Evolutionary conservation across 2,797 vertebrate species (phyloP), one percentile per base, ranked within the genome.

Genomic region (Benthosema pterotum): DNA sequence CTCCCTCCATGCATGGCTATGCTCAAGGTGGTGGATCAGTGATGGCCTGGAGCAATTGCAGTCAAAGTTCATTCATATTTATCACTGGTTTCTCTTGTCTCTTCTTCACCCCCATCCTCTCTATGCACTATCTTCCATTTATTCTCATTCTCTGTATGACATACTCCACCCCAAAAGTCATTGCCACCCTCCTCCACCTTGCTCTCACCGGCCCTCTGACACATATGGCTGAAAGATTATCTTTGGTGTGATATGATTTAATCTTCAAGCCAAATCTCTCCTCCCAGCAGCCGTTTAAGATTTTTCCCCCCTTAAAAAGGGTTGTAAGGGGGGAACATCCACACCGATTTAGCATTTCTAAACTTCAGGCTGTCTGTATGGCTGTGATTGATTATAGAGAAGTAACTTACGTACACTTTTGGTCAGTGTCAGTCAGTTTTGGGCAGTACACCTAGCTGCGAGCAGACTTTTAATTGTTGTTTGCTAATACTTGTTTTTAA

Each of bases 181-280:
- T 55, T 16, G 48, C 61, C 16, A 5, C 15, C 13, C 17, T 43
- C 58, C 46, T 57, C 9, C 18, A 52, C 38, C 63, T 32, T 32
- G 32, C 32, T 32, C 32, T 47, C 65, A 77, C 60, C 75, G 82
- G 51, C 83, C 80, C 46, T 69, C 78, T 87, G 83, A 87, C 86
- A 89, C 79, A 84, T 66, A 85, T 86, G 1, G 43, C 63, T 67
- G 69, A 71, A 72, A 77, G 74, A 71, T 79, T 65, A 65, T 80
- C 70, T 83, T 74, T 75, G 77, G 68, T 75, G 74, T 69, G 63
- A 64, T 47, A 56, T 54, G 63, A 69, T 74, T 80, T 86, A 76
- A 79, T 85, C 76, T 80, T 65, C 63, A 11, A 71, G 57, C 75
- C 74, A 83, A 75, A 84, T 78, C 78, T 78, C 55, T n/a, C 43